phyloP scores from a whole-genome alignment of 1,140 invertebrate genomes.

The Danaus melanippus region DNA sequence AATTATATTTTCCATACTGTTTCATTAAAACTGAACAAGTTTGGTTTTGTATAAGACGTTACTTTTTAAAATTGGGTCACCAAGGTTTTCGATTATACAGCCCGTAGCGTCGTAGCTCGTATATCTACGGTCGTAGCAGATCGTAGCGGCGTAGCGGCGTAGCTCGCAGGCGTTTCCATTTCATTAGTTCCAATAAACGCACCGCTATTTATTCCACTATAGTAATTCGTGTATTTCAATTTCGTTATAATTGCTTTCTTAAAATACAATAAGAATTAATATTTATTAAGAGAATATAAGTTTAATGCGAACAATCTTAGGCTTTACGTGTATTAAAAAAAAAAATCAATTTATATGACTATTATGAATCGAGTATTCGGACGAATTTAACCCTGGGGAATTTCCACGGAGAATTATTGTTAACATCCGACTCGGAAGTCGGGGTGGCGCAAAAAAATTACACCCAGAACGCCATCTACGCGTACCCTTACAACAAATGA shows the following conservation, averaged over 20 bases:
- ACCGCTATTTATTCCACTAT: slow-evolving; percentile 20
- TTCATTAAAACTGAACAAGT: too few species aligned
- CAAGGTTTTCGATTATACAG: slow-evolving; percentile 10
- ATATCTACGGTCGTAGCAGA: slow-evolving; percentile 5
- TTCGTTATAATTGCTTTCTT: too few species aligned
- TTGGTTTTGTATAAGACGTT: too few species aligned
- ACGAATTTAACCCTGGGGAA: too few species aligned
- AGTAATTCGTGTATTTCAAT: slow-evolving; percentile 14
- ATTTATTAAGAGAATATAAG: too few species aligned
- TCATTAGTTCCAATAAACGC: slow-evolving; percentile 25
- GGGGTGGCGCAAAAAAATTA: slow-evolving; percentile 21
- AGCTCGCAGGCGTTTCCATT: slow-evolving; percentile 22
- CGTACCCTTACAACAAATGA: slow-evolving; percentile 18
- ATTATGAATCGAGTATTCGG: too few species aligned
- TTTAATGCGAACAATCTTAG: too few species aligned
- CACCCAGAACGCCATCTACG: slow-evolving; percentile 13
- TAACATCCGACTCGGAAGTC: slow-evolving; percentile 25
- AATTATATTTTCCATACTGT: too few species aligned
- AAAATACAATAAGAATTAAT: too few species aligned
- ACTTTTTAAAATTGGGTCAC: slow-evolving; percentile 11
- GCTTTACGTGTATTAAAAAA: too few species aligned
- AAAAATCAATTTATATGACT: too few species aligned
- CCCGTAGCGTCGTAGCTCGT: slow-evolving; percentile 12
- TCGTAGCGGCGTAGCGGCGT: slow-evolving; percentile 17
- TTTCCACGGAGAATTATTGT: slow-evolving; percentile 16